Conservation (phyloP, 2,797 vertebrate species). For the Chaunax sp. region DNA sequence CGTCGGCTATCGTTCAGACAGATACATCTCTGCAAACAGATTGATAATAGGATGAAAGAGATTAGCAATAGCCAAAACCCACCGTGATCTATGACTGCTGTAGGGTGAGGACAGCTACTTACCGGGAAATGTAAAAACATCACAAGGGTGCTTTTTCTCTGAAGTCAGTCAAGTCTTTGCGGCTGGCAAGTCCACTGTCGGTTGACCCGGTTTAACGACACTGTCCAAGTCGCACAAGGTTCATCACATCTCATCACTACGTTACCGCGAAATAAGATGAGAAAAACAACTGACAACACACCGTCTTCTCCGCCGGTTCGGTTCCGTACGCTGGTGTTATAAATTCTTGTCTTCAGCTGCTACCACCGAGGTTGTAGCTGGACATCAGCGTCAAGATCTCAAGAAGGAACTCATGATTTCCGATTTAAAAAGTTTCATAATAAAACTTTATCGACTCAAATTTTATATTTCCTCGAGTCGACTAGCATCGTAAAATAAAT, state of each 20-base stretch:
- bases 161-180: conserved; percentile 58
- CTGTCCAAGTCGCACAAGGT: conserved; percentile 38
- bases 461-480: neutral
- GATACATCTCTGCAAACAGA: conserved; percentile 20
- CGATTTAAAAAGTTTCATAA: conserved; percentile 43
- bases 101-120: conserved; percentile 44
- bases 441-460: conserved; percentile 1
- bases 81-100: neutral
- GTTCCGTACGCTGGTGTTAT: conserved; percentile 61
- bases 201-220: conserved; percentile 45
- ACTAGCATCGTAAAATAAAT: no score
- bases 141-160: conserved; percentile 37
- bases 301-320: conserved; percentile 48
- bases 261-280: conserved; percentile 10
- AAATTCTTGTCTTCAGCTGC: conserved; percentile 76
- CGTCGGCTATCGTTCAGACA: conserved; percentile 26
- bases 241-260: conserved; percentile 50
- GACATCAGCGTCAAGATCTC: conserved; percentile 24
- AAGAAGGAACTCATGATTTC: neutral
- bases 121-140: conserved; percentile 65
- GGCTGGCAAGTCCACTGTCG: conserved; percentile 55
- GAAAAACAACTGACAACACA: conserved; percentile 39
- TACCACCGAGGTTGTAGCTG: conserved; percentile 74
- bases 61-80: neutral
- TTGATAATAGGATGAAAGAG: neutral